Evolutionary conservation across 2,113 vertebrate genomes (phyloP).

Genomic region (Sylvia atricapilla): DNA sequence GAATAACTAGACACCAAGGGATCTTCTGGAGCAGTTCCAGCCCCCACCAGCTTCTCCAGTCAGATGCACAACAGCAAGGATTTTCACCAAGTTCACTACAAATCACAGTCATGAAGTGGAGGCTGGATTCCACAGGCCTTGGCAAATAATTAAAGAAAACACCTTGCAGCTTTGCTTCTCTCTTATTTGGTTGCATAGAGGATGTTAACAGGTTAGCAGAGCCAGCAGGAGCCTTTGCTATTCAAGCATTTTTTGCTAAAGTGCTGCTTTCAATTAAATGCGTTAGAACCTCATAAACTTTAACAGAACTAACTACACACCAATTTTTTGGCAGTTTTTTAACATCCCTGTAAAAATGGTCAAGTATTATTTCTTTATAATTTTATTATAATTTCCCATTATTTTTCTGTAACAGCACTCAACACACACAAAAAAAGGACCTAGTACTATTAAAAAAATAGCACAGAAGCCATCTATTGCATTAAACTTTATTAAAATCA

Average conservation of each 20-base stretch:
- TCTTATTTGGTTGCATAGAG: neutral
- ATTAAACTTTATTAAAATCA: neutral
- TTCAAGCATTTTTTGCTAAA: accelerated
- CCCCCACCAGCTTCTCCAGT: neutral
- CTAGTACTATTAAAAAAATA: neutral
- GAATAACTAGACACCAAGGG: neutral
- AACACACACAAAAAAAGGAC: neutral
- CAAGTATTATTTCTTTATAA: neutral
- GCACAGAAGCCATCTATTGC: neutral
- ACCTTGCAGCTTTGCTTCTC: neutral
- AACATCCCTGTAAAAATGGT: neutral
- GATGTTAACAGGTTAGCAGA: neutral
- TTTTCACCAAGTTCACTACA: neutral
- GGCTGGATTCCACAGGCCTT: neutral
- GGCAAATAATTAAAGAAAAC: neutral
- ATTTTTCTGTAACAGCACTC: neutral
- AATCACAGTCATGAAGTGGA: neutral
- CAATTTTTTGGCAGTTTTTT: neutral
- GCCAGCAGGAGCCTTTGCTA: neutral
- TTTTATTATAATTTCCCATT: neutral
- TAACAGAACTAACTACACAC: neutral
- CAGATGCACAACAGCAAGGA: neutral
- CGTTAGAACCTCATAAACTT: neutral
- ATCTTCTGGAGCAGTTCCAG: neutral
- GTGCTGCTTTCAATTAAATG: neutral